Base-by-base conservation (phyloP, 2,797 vertebrate genomes). In the Anabacerthia variegaticeps region DNA sequence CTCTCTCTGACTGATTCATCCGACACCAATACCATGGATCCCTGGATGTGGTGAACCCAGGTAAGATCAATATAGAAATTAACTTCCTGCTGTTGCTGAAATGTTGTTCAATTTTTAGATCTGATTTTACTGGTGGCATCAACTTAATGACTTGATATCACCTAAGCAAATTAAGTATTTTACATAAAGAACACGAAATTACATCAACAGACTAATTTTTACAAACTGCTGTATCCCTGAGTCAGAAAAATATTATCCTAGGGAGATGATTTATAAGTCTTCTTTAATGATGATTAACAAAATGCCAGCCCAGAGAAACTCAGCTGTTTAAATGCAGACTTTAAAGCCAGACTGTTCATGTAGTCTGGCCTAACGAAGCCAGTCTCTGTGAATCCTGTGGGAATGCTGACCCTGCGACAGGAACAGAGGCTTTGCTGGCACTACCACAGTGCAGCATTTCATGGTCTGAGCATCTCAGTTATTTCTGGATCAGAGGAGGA, bases 381-480 rank as follows among this genome's bases (percentile, higher is more conserved):
- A 44, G 79, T 43, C 76, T 32, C 75, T 80, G 81, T 39, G 59
- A 87, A 88, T 85, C 54, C 63, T 75, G 34, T 65, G 9, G 24
- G 54, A 62, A 34, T 69, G 85, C 87, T 88, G 76, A 73, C 67
- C 71, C 88, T 48, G n/a, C 48, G 63, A 88, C 56, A 34, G 66
- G 32, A 81, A 41, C 52, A 62, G 68, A 59, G 43, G 39, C 69
- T 91, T 85, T 93, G 77, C 79, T 63, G 41, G 72, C 78, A 67
- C 46, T 28, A 1, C 74, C 37, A 37, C 61, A 65, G 48, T 14
- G 5, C 84, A 85, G 71, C 23, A 85, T 92, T 94, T 96, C 88
- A 87, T 65, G 77, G 90, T 94, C 81, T 92, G 77, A 93, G 92
- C 65, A 77, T 89, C 72, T 94, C 86, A 85, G 84, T 68, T 96